Base-by-base conservation (phyloP, 2,888 invertebrate species). In the Lathronympha strigana region DNA sequence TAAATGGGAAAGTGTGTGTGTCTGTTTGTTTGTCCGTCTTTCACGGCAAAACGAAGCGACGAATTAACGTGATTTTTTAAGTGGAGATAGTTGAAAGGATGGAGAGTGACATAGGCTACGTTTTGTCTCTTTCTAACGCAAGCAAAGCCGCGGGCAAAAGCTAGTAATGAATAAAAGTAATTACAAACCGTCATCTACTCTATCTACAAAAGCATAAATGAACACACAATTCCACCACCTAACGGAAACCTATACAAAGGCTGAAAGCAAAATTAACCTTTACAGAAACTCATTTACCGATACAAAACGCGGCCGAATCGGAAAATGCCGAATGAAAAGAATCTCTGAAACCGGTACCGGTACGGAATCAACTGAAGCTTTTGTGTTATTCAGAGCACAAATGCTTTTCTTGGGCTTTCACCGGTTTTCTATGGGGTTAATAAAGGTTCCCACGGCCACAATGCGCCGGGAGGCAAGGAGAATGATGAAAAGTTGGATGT, bases 361-460 rank as follows among this genome's bases (percentile, higher is more conserved):
- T 40, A 43, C 77, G 78, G 84, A 86, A 84, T 85, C 84, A 84
- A 83, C 80, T 80, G 81, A 78, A 78, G 75, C 75, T 60, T 45
- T 61, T 47, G 62, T 63, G 62, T 63, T 66, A 64, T 64, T 53
- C 64, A 53, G 51, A 31, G 66, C 89, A 90, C 90, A 92, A 92
- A 90, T 86, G 89, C 88, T 90, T 92, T 90, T 91, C 90, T 90
- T 91, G 83, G 84, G 83, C 87, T 87, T 92, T 91, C 91, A 92
- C 82, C 58, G 79, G 86, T 80, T 90, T 91, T 91, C 90, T 90
- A 91, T 90, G 83, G 87, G 78, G 88, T 90, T 84, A 92, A 92
- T 92, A 92, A 90, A 90, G 90, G 90, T 90, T 90, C 87, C 83
- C 88, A 87, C 90, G 89, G 87, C 86, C 91, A 91, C 91, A 91